phyloP scores from a whole-genome alignment of 2,888 invertebrate species.

The Malthinus seriepunctatus region DNA sequence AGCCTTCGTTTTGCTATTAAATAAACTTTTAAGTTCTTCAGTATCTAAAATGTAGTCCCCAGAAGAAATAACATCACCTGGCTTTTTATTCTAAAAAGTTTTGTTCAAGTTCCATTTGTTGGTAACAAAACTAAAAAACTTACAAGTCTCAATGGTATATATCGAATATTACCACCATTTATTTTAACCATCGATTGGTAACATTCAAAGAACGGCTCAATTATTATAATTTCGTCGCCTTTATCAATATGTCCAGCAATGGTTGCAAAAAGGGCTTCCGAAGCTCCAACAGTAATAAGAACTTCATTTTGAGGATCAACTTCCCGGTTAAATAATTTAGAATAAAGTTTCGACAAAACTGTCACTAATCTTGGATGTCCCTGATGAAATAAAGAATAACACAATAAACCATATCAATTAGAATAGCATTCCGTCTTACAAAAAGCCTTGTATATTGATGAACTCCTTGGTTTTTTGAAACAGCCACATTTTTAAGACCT shows the following conservation, averaged over 20 bases:
- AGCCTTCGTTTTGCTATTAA: slow-evolving; percentile 89
- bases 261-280: slow-evolving; percentile 87
- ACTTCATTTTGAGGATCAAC: slow-evolving; percentile 87
- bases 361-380: slow-evolving; percentile 90
- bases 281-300: slow-evolving; percentile 90
- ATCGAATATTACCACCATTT: slow-evolving; percentile 85
- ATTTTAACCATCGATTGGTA: slow-evolving; percentile 92
- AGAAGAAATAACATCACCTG: slow-evolving; percentile 63
- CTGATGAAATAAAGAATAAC: slow-evolving; percentile 61
- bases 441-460: background rate
- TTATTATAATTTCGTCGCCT: slow-evolving; percentile 92
- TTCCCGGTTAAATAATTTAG: slow-evolving; percentile 70
- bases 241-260: slow-evolving; percentile 82
- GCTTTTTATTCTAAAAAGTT: slow-evolving; percentile 41
- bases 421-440: background rate
- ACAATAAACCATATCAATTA: background rate
- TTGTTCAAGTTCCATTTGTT: too few species aligned
- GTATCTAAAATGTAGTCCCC: slow-evolving; percentile 90
- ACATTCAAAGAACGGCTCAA: slow-evolving; percentile 98
- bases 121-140: slow-evolving; percentile 45
- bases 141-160: slow-evolving; percentile 84
- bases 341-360: slow-evolving; percentile 83
- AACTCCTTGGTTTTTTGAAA: background rate
- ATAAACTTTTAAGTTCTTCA: slow-evolving; percentile 75
- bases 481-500: background rate